Percentiles rank a stretch among this genome's conserved stretches.
These are phyloP conservation scores for Petrosia ficiformis DNA, from an alignment of 37 sponge, comb jelly and placozoan species.

Conservation along the genomic window DNA sequence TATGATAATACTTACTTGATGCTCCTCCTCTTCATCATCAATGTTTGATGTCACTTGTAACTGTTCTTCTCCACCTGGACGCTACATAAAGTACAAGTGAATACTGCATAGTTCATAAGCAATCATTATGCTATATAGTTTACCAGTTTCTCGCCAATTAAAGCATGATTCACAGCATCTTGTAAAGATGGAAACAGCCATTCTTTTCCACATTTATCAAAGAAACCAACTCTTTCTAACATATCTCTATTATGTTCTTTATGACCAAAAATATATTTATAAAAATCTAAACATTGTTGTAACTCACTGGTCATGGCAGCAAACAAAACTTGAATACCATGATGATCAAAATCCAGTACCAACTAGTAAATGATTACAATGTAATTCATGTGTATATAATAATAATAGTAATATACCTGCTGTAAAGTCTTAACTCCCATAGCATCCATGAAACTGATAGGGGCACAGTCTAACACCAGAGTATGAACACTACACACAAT, in stretches of 20 bases:
- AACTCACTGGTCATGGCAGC: conserved; percentile 55
- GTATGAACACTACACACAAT: conserved; percentile 31
- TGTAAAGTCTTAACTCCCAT: conserved; percentile 62
- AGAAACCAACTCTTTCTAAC: conserved; percentile 61
- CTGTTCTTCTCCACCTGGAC: neutral
- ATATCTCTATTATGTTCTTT: conserved; percentile 64
- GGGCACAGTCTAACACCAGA: conserved; percentile 53
- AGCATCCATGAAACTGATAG: conserved; percentile 68
- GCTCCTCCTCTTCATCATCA: neutral
- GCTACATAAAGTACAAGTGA: too few relatives aligned
- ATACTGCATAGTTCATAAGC: too few relatives aligned
- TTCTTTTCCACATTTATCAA: conserved; percentile 66
- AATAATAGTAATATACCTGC: conserved; percentile 7
- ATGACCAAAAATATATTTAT: neutral
- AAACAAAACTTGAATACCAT: conserved; percentile 55
- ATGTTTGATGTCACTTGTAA: neutral
- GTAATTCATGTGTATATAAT: neutral
- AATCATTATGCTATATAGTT: neutral
- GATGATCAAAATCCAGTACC: conserved; percentile 46
- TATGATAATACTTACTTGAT: too few relatives aligned
- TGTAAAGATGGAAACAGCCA: conserved; percentile 78
- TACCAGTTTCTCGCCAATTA: conserved; percentile 17
- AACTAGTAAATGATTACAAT: conserved; percentile 2
- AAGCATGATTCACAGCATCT: conserved; percentile 52
- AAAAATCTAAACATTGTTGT: neutral